Conservation (phyloP, 2,113 vertebrate species). For the Triplophysa dalaica region DNA sequence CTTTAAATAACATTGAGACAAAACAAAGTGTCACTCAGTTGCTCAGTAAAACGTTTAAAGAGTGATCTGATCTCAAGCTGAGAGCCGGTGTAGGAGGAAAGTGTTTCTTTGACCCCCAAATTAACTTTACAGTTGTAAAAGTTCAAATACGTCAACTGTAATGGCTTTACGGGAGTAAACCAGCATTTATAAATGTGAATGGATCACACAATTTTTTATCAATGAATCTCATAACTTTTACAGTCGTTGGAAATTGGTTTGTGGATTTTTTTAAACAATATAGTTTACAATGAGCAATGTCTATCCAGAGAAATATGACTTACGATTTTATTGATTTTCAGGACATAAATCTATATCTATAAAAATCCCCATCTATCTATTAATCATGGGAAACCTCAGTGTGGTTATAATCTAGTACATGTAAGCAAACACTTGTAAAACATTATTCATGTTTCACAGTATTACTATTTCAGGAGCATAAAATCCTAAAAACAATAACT, state of each 20-base stretch:
- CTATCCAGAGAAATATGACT: background rate
- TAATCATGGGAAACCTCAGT: background rate
- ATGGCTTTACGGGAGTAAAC: background rate
- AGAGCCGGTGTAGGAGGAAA: background rate
- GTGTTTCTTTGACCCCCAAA: slow-evolving; percentile 13
- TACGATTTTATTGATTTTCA: background rate
- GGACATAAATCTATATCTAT: background rate
- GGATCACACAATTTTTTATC: background rate
- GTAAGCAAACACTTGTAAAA: slow-evolving; percentile 2
- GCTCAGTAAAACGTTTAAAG: background rate
- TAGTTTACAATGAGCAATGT: background rate
- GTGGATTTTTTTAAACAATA: background rate
- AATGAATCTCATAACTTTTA: background rate
- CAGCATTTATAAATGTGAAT: background rate
- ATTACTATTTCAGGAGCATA: background rate
- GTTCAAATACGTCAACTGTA: slow-evolving; percentile 18
- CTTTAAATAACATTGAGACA: background rate
- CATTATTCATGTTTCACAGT: too few species aligned
- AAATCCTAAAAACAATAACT: background rate
- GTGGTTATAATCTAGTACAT: background rate
- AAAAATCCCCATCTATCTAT: background rate
- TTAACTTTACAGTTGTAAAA: slow-evolving; percentile 17
- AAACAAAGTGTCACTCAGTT: background rate
- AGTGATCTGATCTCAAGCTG: background rate
- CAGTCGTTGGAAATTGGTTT: background rate